Base-by-base conservation (phyloP, 2,113 vertebrate species). In the Cheilinus undulatus region DNA sequence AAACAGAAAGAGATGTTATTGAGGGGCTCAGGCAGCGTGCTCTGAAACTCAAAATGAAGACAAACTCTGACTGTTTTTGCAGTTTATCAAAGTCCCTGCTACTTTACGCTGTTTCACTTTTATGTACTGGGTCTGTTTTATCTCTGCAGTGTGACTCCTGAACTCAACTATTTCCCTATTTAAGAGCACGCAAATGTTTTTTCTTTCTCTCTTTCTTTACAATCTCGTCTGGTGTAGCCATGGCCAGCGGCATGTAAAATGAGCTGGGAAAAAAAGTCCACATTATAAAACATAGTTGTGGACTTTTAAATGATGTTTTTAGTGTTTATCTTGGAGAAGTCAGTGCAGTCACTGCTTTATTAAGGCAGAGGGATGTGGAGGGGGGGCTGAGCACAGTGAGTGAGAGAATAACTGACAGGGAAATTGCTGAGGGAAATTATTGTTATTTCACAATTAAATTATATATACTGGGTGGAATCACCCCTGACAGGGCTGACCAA, bases 361-460 rank as follows among this genome's bases (percentile, higher is more conserved):
- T 89, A 85, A 87, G 50, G 74, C 59, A 24, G 38, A 75, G 78
- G 68, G 48, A 57, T 85, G 64, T 28, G 13, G 57, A 34, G 53
- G 57, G 67, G n/a, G 58, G 70, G 58, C 49, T 46, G 60, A 71
- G 52, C 40, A 0, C 61, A 67, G 72, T 69, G 74, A 89, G 60
- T 54, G 70, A 80, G 78, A 87, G 79, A 85, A 82, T 76, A 88
- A 88, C 81, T 89, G 91, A 90, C 89, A 73, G 87, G 82, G 85
- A 91, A 91, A 89, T 90, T 90, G 76, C 82, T 86, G 88, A 57
- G 87, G 88, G 87, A 90, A 88, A 86, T 87, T 83, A 89, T 90
- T 91, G 89, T 92, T 92, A 91, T 92, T 92, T 89, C 87, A 87
- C 88, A 90, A 90, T 92, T 91, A 90, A 91, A 90, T 92, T 87